Evolutionary conservation across 2,888 invertebrate species (phyloP).

Genomic region (Asteroscopus sphinx): DNA sequence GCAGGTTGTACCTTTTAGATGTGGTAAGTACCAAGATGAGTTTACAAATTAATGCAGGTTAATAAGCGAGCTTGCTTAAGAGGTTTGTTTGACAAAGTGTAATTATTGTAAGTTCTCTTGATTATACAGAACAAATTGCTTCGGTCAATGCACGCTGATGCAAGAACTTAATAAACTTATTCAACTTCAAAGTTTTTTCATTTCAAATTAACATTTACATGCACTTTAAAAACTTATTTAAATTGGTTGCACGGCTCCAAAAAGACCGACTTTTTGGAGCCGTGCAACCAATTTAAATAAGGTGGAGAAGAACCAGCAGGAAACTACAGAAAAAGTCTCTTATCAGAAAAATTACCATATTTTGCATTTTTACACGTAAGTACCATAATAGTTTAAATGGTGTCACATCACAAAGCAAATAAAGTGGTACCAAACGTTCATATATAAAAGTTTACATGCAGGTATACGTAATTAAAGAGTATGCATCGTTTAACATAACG

Average conservation of each 20-base stretch:
- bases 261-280: too few relatives aligned
- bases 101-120: constrained; percentile 4
- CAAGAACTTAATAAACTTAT: not conserved
- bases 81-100: constrained; percentile 8
- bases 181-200: too few relatives aligned
- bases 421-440: constrained; percentile 2
- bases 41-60: constrained; percentile 1
- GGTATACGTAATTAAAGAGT: constrained; percentile 38
- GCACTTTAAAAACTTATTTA: too few relatives aligned
- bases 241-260: too few relatives aligned
- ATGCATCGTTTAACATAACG: constrained; percentile 48
- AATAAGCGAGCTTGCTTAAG: not conserved
- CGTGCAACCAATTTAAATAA: too few relatives aligned
- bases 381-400: constrained; percentile 1
- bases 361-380: not conserved
- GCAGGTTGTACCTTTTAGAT: not conserved
- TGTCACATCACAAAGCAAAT: constrained; percentile 7
- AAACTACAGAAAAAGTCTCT: too few relatives aligned
- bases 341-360: not conserved
- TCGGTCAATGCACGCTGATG: constrained; percentile 6
- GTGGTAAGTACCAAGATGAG: not conserved
- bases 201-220: too few relatives aligned
- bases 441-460: constrained; percentile 31
- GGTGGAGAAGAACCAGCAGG: too few relatives aligned
- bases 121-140: constrained; percentile 14